Evolutionary conservation across 1,140 invertebrate species (phyloP).

Genomic region (Bilobella aurantiaca): DNA sequence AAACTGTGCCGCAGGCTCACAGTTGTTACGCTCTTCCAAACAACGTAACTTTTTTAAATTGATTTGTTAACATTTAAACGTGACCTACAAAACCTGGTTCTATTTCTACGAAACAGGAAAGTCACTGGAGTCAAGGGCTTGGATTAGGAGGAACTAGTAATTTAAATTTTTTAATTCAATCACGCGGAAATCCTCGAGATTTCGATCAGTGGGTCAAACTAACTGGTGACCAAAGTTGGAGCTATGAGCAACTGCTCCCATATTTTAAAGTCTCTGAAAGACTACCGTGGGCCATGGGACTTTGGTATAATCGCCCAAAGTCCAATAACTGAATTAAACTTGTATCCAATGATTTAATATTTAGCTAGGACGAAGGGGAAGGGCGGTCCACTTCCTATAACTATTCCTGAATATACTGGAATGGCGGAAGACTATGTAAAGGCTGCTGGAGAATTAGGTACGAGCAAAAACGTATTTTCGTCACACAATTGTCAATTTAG

Average conservation of each 20-base stretch:
- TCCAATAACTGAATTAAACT: no score
- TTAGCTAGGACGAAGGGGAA: constrained; percentile 11
- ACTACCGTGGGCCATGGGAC: constrained; percentile 37
- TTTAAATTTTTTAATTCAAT: constrained; percentile 56
- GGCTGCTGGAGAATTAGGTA: constrained; percentile 24
- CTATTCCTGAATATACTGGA: constrained; percentile 17
- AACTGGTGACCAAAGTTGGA: constrained; percentile 45
- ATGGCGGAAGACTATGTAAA: constrained; percentile 16
- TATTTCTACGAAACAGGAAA: no score
- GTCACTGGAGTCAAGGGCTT: constrained; percentile 42
- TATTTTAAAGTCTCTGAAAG: constrained; percentile 81
- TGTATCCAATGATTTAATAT: no score
- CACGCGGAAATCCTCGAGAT: constrained; percentile 52
- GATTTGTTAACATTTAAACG: no score
- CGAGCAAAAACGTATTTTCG: no score
- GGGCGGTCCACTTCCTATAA: constrained; percentile 13
- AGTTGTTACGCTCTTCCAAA: constrained; percentile 18
- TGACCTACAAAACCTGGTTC: no score
- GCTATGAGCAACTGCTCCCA: constrained; percentile 52
- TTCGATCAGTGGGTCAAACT: constrained; percentile 52
- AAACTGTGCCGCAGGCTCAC: constrained; percentile 20
- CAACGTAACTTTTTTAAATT: no score
- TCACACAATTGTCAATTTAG: no score
- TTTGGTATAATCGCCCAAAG: no score
- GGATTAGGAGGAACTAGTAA: constrained; percentile 50